Evolutionary conservation across 2,888 invertebrate species (phyloP).

Genomic region (Muschampia plurimacula): DNA sequence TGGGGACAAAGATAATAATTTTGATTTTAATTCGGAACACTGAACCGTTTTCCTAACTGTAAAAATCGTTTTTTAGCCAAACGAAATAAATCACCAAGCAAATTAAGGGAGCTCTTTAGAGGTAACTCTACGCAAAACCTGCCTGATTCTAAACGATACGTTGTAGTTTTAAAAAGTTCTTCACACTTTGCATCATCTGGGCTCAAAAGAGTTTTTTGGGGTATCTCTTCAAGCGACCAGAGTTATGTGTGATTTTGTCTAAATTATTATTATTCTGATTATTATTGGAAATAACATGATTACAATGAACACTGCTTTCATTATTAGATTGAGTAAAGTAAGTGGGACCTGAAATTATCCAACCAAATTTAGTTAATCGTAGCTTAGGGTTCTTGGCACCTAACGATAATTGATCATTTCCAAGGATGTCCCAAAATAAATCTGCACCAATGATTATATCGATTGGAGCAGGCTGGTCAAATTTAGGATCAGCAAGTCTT

Average conservation of each 20-base stretch:
- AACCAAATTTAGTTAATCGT: background rate
- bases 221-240: background rate
- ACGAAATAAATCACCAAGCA: background rate
- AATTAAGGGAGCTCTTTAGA: background rate
- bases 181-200: background rate
- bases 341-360: background rate
- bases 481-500: background rate
- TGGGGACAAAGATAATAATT: background rate
- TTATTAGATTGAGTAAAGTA: background rate
- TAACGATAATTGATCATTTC: background rate
- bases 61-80: background rate
- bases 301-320: background rate
- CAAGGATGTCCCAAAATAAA: background rate
- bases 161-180: background rate
- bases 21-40: background rate
- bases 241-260: background rate
- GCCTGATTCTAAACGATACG: background rate
- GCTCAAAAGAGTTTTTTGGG: background rate
- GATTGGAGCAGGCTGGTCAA: background rate
- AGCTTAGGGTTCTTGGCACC: background rate
- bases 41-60: background rate
- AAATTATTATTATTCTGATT: background rate
- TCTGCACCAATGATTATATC: background rate
- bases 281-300: background rate
- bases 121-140: constrained; percentile 1